Conservation (phyloP, 2,113 vertebrate species). For the Vimba vimba region DNA sequence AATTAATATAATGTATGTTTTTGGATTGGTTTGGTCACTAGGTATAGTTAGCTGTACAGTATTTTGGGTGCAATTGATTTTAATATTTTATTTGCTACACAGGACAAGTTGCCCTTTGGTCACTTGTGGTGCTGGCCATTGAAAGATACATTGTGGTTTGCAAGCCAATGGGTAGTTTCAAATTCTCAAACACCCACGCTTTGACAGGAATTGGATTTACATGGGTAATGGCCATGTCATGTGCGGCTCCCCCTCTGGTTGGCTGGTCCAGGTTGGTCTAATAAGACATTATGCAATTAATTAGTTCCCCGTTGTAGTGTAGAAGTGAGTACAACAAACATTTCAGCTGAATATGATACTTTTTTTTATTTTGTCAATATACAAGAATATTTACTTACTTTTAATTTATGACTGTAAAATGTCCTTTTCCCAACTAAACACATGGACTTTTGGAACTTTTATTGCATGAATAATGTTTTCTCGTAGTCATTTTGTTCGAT, state of each 20-base stretch:
- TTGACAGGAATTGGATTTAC: conserved; percentile 72
- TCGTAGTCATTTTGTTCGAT: not conserved
- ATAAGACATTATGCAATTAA: not conserved
- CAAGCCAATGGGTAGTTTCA: conserved; percentile 79
- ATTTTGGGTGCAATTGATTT: not conserved
- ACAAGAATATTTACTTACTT: not conserved
- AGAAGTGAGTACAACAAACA: not conserved
- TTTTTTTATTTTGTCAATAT: not conserved
- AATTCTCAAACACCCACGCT: conserved; percentile 69
- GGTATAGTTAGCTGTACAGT: not conserved
- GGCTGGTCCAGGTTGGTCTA: conserved; percentile 77
- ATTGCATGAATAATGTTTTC: not conserved
- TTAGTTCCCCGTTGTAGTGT: not conserved
- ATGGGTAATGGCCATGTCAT: conserved; percentile 74
- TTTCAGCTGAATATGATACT: not conserved
- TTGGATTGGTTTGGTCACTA: not conserved
- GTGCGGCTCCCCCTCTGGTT: conserved; percentile 70
- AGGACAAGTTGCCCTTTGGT: conserved; percentile 77
- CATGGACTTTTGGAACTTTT: not conserved
- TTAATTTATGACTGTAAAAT: not conserved
- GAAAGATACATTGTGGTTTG: conserved; percentile 77
- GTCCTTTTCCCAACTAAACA: not conserved
- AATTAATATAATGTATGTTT: no score
- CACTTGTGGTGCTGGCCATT: conserved; percentile 74
- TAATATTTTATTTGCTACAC: not conserved